Evolutionary conservation across 2,888 invertebrate genomes (phyloP), one percentile per base, ranked within the genome.

Genomic region (Oscheius onirici): DNA sequence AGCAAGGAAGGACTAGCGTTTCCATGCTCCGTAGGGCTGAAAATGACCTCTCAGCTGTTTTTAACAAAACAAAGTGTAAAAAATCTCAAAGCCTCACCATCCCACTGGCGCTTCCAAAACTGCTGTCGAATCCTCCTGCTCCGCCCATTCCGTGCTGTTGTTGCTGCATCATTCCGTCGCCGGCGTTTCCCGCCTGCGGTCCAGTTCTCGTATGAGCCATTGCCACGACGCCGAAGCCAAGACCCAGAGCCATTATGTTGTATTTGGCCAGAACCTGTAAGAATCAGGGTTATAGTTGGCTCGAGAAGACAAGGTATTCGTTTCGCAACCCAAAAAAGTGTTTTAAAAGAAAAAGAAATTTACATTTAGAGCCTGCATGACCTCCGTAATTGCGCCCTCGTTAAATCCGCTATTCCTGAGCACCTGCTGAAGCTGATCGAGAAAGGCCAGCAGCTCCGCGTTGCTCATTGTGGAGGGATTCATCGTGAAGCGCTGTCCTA

Each of bases 331-430:
- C 6, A 57, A 17, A 20, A 43, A 17, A 6, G 5, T 6, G 17
- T 15, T 17, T 60, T 11, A 6, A 0, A 52, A n/a, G 13, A 52
- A 52, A 3, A 52, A 44, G 61, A 49, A 41, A 34, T 46, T 46
- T 22, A 80, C 81, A 82, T 93, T 92, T 88, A 97, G 92, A 67
- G 97, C 96, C 22, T 93, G 91, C 86, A 93, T 92, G 79, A 97
- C 94, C 90, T 97, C 97, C 49, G 92, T 91, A 75, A 94, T 92
- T 78, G 93, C 94, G 77, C 92, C 92, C 87, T 97, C 96, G 76
- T 93, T 91, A 90, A 95, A 95, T 71, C 97, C 97, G 77, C 93
- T 92, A 86, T 92, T 92, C 74, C 96, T 92, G 86, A 97, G 91
- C 84, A 94, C 92, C 88, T 92, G 91, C 92, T 93, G 90, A 88